Evolutionary conservation across 2,797 vertebrate species (phyloP).

Genomic region (Pteronotus mesoamericanus): DNA sequence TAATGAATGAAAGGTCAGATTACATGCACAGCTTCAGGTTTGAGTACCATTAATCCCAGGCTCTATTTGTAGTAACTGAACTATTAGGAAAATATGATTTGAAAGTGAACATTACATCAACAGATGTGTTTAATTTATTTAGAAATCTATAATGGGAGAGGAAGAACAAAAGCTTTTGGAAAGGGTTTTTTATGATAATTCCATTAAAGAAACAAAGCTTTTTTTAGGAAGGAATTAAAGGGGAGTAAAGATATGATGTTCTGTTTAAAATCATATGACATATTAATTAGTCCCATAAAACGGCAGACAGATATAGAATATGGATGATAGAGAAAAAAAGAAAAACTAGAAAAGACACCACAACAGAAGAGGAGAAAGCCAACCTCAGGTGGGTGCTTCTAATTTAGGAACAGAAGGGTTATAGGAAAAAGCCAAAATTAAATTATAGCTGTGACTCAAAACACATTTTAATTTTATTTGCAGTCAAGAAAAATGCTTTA

Average conservation of each 20-base stretch:
- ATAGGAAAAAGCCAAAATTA: neutral
- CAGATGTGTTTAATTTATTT: neutral
- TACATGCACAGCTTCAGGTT: neutral
- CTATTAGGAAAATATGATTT: neutral
- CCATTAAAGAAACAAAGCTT: neutral
- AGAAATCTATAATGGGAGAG: neutral
- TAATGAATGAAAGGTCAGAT: neutral
- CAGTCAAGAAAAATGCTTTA: neutral
- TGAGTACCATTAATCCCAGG: neutral
- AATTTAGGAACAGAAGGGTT: neutral
- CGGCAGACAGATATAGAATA: neutral
- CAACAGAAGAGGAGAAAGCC: neutral
- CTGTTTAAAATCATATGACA: neutral
- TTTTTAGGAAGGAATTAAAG: neutral
- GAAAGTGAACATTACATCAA: neutral
- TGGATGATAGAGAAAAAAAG: neutral
- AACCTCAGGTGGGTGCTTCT: neutral
- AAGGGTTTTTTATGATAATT: neutral
- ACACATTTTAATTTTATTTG: neutral
- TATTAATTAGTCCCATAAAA: neutral
- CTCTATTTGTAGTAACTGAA: neutral
- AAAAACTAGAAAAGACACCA: neutral
- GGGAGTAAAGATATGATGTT: neutral
- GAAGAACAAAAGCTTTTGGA: neutral
- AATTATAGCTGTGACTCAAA: neutral